These are phyloP conservation scores for Australoheros scitulus DNA, from an alignment of 2,113 vertebrate genomes.

Conservation along the genomic window DNA sequence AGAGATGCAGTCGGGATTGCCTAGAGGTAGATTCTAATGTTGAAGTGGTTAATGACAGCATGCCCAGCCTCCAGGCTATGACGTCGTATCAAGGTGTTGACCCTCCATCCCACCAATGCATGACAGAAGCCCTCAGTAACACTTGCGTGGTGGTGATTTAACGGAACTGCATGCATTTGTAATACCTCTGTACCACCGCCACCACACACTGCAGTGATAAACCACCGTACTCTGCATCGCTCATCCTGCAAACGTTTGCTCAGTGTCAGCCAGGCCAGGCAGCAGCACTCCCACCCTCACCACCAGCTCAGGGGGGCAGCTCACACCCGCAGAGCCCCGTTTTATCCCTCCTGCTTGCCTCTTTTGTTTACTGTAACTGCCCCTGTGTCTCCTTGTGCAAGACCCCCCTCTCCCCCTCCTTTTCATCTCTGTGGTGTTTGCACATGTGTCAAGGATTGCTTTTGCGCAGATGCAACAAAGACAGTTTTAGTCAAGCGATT, in stretches of 20 bases:
- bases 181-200: slow-evolving; percentile 38
- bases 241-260: slow-evolving; percentile 56
- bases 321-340: slow-evolving; percentile 54
- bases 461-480: slow-evolving; percentile 52
- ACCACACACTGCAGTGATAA: slow-evolving; percentile 58
- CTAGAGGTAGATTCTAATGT: slow-evolving; percentile 72
- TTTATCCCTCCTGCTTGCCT: slow-evolving; percentile 62
- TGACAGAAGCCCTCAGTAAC: slow-evolving; percentile 54
- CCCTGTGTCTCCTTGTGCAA: slow-evolving; percentile 49
- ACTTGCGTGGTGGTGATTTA: slow-evolving; percentile 38
- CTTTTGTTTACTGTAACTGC: slow-evolving; percentile 28
- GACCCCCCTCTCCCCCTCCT: slow-evolving; percentile 45
- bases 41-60: slow-evolving; percentile 61
- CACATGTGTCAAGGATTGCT: slow-evolving; percentile 59
- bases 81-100: slow-evolving; percentile 53
- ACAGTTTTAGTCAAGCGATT: slow-evolving; percentile 17
- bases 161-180: slow-evolving; percentile 64
- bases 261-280: slow-evolving; percentile 63
- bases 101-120: slow-evolving; percentile 69
- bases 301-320: slow-evolving; percentile 50
- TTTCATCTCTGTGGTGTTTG: slow-evolving; percentile 48
- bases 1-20: slow-evolving; percentile 62
- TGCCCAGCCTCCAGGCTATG: slow-evolving; percentile 69
- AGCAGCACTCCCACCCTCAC: slow-evolving; percentile 44
- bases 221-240: slow-evolving; percentile 47